Conservation (phyloP, 2,888 invertebrate genomes). For the Drosophila demipolita region DNA sequence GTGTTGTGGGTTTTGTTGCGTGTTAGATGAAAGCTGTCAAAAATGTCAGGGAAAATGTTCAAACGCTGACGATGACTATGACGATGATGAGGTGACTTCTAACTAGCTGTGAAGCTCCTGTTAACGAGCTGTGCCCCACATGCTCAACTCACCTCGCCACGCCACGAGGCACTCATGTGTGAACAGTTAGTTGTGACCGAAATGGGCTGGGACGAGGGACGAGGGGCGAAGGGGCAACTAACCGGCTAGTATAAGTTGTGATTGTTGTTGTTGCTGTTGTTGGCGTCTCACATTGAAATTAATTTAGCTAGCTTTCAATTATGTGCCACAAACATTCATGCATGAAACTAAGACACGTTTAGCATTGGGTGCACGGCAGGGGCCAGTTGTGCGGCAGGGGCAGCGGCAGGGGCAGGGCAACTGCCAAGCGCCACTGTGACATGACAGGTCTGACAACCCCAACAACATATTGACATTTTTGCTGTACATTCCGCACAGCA, state of each 20-base stretch:
- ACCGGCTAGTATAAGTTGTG: conserved; percentile 36
- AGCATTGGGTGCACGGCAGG: conserved; percentile 25
- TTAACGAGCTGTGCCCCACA: conserved; percentile 72
- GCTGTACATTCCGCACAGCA: conserved; percentile 71
- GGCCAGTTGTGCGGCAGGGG: not conserved
- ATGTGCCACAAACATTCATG: conserved; percentile 84
- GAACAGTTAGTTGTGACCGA: conserved; percentile 50
- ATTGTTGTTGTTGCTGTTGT: conserved; percentile 40
- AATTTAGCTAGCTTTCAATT: conserved; percentile 85
- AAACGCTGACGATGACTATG: conserved; percentile 39
- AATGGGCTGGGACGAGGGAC: not conserved
- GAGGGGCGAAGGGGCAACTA: conserved; percentile 12
- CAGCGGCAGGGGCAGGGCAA: not conserved
- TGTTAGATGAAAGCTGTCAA: conserved; percentile 62
- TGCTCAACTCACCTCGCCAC: conserved; percentile 9
- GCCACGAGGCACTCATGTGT: conserved; percentile 60
- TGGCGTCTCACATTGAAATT: conserved; percentile 82
- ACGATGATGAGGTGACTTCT: conserved; percentile 72
- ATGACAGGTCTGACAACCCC: conserved; percentile 77
- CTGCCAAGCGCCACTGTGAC: conserved; percentile 70
- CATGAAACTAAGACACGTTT: conserved; percentile 80
- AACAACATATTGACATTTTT: conserved; percentile 81
- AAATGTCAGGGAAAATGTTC: conserved; percentile 64
- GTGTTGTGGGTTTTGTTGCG: conserved; percentile 62
- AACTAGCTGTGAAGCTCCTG: conserved; percentile 79